Percentiles rank a stretch among this genome's conserved stretches.
Conservation (phyloP, 64 coral and sea anemone species). For the Dendronephthya gigantea region DNA sequence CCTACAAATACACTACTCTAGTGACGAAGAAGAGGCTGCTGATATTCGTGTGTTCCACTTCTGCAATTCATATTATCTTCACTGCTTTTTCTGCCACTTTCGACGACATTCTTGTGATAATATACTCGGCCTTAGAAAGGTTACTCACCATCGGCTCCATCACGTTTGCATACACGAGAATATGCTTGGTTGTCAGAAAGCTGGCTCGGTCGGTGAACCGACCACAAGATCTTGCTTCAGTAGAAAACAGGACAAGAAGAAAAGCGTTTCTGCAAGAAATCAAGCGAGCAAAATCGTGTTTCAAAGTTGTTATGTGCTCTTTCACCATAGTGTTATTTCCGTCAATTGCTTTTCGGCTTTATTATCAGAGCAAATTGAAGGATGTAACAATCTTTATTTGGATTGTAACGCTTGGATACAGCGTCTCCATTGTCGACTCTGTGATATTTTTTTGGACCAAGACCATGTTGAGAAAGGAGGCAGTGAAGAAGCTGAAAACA, state of each 20-base stretch:
- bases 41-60: background rate
- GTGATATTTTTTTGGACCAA: background rate
- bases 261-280: too few species aligned
- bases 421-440: background rate
- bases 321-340: too few species aligned
- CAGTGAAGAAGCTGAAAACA: background rate
- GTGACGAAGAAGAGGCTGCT: slow-evolving; percentile 18
- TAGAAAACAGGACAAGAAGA: background rate
- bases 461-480: background rate
- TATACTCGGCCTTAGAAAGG: background rate
- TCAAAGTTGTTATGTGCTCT: background rate
- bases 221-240: background rate
- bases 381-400: background rate
- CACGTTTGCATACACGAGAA: slow-evolving; percentile 28
- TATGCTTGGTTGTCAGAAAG: slow-evolving; percentile 4
- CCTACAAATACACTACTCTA: slow-evolving; percentile 10
- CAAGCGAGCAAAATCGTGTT: slow-evolving; percentile 31
- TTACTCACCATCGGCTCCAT: background rate
- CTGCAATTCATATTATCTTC: background rate
- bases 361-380: background rate
- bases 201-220: background rate
- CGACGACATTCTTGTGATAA: background rate
- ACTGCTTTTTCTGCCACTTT: background rate
- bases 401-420: background rate
- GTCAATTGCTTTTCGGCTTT: background rate